Base-by-base conservation (phyloP, 1,140 invertebrate genomes). In the Daktulosphaira vitifoliae region DNA sequence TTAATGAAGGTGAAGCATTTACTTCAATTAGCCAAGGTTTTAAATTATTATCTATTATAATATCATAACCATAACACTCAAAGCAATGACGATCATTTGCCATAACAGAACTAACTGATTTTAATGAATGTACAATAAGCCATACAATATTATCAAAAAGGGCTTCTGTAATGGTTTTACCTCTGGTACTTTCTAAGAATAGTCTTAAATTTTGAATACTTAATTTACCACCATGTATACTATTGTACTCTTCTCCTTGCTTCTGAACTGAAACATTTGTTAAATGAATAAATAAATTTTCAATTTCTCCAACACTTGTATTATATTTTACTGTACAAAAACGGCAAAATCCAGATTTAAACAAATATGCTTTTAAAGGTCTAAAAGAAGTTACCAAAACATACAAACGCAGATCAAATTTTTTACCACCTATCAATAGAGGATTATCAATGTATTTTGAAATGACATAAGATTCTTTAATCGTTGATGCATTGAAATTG, bases 1-100 rank as follows among this genome's bases (percentile, higher is more conserved):
- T 91, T 1, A 97, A 74, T 0, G 93, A 96, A 0, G 95, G 94
- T 0, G 93, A 96, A 1, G 94, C 92, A 74, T 98, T 98, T 0
- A 95, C 85, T 76, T 90, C 87, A 66, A 88, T 84, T 8, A 93
- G 75, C 89, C 90, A 93, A 0, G 90, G 90, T 72, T 89, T 89
- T 11, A 91, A 73, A 68, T 84, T 84, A 69, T 88, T 85, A 75
- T 92, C 90, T 54, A 93, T 87, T 51, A 93, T 86, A 59, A 92
- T 89, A 72, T 93, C 90, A 75, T 92, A 92, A 16, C 86, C 86
- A 68, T 88, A 88, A 70, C 85, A 87, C 69, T 93, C 90, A 71
- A 88, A 90, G 72, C 89, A 91, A 66, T 89, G 86, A 44, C 85
- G 76, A 74, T 88, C 84, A 68, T 83, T 86, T 7, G 84, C 82